Base-by-base conservation (phyloP, 2,888 invertebrate genomes). In the Andrena praecox region DNA sequence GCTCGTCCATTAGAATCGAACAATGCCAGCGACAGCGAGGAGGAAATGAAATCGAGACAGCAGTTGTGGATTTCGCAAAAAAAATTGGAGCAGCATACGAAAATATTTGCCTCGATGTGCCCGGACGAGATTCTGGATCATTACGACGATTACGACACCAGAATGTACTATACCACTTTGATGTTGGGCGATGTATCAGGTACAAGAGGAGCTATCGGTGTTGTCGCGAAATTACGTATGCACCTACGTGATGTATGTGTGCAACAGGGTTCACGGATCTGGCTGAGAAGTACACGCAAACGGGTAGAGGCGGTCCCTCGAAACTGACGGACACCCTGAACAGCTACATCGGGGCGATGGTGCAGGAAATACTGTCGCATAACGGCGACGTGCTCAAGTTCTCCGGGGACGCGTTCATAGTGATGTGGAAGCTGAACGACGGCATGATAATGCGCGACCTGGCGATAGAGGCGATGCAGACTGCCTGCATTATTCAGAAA, bases 301-400 rank as follows among this genome's bases (percentile, higher is more conserved):
- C 95, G 2, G 96, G 96, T 0, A 95, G 95, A 85, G 96, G 96
- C 1, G 97, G 97, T 0, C 96, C 96, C 0, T 97, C 97, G 4
- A 95, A 96, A 75, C 93, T 97, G 60, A 96, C 96, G 0, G 95
- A 96, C 90, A 96, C 96, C 0, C 92, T 97, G 5, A 97, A 97
- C 93, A 95, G 95, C 2, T 97, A 96, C 92, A 96, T 97, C 85
- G 96, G 96, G 0, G 95, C 96, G 0, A 96, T 97, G 95, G 96
- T 96, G 0, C 96, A 96, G 89, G 96, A 96, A 91, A 96, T 96
- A 80, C 92, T 96, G 42, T 95, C 95, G 0, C 95, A 96, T 85
- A 95, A 95, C 70, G 96, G 96, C 0, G 96, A 96, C 84, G 95
- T 96, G 1, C 93, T 96, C 0, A 96, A 96, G 91, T 96, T 96